Conservation (phyloP, 2,888 invertebrate genomes). For the Nasonovia ribisnigri region DNA sequence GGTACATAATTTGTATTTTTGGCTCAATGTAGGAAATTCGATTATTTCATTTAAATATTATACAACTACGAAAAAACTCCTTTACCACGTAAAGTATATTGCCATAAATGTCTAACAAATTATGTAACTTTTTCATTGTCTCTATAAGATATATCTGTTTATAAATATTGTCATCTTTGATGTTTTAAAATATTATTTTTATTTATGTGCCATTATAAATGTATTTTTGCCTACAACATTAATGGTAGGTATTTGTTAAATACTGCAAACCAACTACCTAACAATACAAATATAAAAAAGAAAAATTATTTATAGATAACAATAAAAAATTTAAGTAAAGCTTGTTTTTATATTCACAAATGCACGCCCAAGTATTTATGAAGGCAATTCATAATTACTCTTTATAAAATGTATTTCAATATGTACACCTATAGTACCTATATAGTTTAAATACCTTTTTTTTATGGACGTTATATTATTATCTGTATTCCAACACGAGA, state of each 20-base stretch:
- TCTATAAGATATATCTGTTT: too few relatives aligned
- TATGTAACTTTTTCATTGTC: too few relatives aligned
- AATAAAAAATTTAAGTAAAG: background rate
- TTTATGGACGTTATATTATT: background rate
- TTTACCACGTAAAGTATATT: background rate
- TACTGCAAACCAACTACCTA: background rate
- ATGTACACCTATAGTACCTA: too few relatives aligned
- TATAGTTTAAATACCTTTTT: background rate
- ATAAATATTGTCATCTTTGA: background rate
- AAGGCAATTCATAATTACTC: background rate
- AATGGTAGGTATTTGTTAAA: background rate
- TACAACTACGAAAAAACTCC: background rate
- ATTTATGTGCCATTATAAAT: background rate
- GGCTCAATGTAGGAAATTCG: too few relatives aligned
- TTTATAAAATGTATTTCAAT: background rate
- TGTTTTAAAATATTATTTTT: background rate
- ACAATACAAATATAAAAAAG: background rate
- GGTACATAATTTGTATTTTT: background rate
- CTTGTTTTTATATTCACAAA: background rate
- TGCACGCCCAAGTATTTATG: background rate
- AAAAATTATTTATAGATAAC: background rate
- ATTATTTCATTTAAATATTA: background rate
- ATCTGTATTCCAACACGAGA: background rate
- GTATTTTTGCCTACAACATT: too few relatives aligned
- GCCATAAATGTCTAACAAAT: background rate